Evolutionary conservation across 2,888 invertebrate genomes (phyloP).

Genomic region (Dryococelus australis): DNA sequence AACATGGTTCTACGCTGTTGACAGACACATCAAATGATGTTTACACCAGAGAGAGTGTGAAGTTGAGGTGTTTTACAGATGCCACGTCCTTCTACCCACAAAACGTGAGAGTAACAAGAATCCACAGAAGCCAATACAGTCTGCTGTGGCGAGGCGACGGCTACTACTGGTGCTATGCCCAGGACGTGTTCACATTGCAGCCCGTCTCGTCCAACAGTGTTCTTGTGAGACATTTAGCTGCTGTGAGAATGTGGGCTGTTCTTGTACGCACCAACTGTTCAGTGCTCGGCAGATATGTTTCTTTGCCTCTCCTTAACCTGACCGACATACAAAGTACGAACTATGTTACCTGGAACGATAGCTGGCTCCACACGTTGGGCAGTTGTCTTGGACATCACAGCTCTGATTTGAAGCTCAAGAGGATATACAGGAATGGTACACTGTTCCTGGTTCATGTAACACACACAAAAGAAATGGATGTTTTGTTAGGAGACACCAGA

Average conservation of each 20-base stretch:
- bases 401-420: not conserved
- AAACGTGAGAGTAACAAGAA: not conserved
- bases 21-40: not conserved
- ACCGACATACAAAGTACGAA: not conserved
- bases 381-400: not conserved
- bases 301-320: not conserved
- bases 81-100: constrained; percentile 18
- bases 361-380: not conserved
- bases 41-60: not conserved
- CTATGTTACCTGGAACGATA: not conserved
- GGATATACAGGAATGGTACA: not conserved
- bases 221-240: not conserved
- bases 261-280: not conserved
- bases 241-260: not conserved
- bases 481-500: not conserved
- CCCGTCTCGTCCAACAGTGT: not conserved
- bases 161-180: not conserved
- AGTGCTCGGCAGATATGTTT: not conserved
- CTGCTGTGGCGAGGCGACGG: not conserved
- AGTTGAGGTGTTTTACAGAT: constrained; percentile 16
- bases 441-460: not conserved
- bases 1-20: not conserved
- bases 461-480: not conserved
- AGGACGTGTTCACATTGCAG: not conserved
- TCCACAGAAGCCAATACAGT: not conserved